Evolutionary conservation across 1,140 invertebrate genomes (phyloP).

Genomic region (Anastatus disparis): DNA sequence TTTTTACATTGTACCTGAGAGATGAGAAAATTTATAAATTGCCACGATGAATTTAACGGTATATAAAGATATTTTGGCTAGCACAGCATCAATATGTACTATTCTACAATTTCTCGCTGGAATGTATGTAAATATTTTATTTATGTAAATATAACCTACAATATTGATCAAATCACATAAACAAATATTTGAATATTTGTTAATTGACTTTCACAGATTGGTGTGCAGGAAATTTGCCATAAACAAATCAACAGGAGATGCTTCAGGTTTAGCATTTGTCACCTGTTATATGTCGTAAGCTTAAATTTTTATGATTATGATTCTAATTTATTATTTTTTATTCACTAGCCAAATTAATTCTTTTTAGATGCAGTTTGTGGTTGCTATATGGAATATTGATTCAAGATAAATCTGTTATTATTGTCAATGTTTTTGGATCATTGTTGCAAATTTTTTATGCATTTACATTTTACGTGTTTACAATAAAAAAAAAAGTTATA

Average conservation of each 20-base stretch:
- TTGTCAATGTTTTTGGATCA: slow-evolving; percentile 77
- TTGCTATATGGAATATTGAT: slow-evolving; percentile 76
- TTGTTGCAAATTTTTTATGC: slow-evolving; percentile 74
- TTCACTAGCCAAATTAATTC: slow-evolving; percentile 23
- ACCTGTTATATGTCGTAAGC: slow-evolving; percentile 82
- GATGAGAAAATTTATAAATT: slow-evolving; percentile 6
- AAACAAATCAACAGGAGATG: slow-evolving; percentile 75
- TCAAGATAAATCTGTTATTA: slow-evolving; percentile 72
- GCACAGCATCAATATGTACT: slow-evolving; percentile 74
- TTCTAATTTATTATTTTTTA: slow-evolving; percentile 14
- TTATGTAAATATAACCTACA: slow-evolving; percentile 35
- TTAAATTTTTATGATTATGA: slow-evolving; percentile 26
- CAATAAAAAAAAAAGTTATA: slow-evolving; percentile 70
- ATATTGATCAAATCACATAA: no score
- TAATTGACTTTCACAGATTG: slow-evolving; percentile 67
- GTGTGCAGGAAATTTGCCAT: slow-evolving; percentile 75
- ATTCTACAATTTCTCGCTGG: slow-evolving; percentile 78
- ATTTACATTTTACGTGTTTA: slow-evolving; percentile 72
- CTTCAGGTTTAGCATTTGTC: slow-evolving; percentile 79
- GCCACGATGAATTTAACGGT: slow-evolving; percentile 36
- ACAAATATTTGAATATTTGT: slow-evolving; percentile 40
- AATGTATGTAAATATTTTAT: slow-evolving; percentile 66
- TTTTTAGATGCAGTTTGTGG: slow-evolving; percentile 74
- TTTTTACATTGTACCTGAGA: background rate
- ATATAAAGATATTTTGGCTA: slow-evolving; percentile 67